Conservation (phyloP, 2,113 vertebrate species). For the Megaceryle maxima region DNA sequence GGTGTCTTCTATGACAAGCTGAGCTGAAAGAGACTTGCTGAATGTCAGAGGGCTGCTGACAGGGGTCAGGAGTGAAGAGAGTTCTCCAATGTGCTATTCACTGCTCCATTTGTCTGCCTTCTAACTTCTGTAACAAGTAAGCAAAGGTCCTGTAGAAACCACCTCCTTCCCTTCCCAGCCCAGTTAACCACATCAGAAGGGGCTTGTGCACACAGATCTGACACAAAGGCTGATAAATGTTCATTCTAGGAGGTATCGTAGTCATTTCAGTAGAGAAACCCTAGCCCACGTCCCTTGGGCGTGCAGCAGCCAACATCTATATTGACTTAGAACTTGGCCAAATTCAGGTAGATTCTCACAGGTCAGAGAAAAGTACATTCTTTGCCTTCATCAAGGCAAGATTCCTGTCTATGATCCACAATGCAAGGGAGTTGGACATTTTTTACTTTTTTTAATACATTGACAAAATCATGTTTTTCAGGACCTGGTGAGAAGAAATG, state of each 20-base stretch:
- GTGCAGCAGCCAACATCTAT: background rate
- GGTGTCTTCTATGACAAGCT: background rate
- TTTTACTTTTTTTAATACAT: background rate
- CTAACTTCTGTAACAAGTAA: background rate
- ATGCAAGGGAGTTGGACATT: background rate
- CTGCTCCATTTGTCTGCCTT: background rate
- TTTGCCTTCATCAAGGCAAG: background rate
- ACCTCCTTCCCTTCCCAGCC: background rate
- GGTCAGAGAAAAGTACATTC: background rate
- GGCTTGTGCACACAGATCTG: background rate
- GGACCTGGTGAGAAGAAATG: background rate
- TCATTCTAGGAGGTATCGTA: background rate
- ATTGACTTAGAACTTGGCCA: background rate
- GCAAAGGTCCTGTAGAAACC: background rate
- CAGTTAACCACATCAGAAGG: background rate
- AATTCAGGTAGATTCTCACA: background rate
- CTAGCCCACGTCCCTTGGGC: background rate
- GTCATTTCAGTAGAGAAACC: background rate
- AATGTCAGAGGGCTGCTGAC: background rate
- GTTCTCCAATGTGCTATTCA: background rate
- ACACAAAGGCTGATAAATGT: background rate
- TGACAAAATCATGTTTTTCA: background rate
- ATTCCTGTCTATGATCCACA: background rate
- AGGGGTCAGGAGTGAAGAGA: background rate
- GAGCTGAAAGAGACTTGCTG: background rate